Evolutionary conservation across 1,140 invertebrate genomes (phyloP), one percentile per base, ranked within the genome.

Genomic region (Eufriesea mexicana): DNA sequence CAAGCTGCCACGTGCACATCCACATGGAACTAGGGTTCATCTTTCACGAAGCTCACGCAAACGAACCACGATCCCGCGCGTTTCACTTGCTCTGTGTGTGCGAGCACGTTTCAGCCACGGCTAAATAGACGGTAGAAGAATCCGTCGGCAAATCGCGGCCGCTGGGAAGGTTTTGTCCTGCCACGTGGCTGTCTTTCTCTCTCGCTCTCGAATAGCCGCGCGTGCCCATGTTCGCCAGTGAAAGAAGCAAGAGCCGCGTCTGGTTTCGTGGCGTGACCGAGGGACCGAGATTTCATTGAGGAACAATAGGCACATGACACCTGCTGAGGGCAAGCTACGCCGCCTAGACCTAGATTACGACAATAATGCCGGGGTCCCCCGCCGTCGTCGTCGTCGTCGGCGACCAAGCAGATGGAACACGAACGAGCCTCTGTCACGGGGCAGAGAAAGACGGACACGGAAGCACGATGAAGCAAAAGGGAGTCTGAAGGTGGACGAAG

Each of bases 291-390:
- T 92, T 90, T 89, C 90, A 91, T 92, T 91, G 90, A 90, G 89
- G 88, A 91, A 91, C 91, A 92, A 92, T 91, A 85, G 90, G 89
- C 83, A 89, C 91, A 86, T 89, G 90, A 91, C 91, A 92, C 90
- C 91, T 91, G 90, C 82, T 86, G 86, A 90, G 88, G 89, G 87
- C 90, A 54, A 85, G 78, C 84, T 75, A 47, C 28, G 85, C 79
- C 80, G 89, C 88, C 91, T 91, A 92, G 90, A 92, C 90, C 91
- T 90, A 91, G 86, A 92, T 92, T 90, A 89, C 90, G 84, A 89
- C 87, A 92, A 91, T 91, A 89, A 92, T 84, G 89, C 84, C 54
- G 42, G 49, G 62, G 57, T 66, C 47, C 77, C 84, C 70, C 28
- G 20, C 23, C 73, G 86, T 88, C 66, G 35, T 35, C 35, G 35